Percentiles rank a stretch among this genome's conserved stretches.
Conservation (phyloP, 1,140 invertebrate genomes). For the Drosophila varians region DNA sequence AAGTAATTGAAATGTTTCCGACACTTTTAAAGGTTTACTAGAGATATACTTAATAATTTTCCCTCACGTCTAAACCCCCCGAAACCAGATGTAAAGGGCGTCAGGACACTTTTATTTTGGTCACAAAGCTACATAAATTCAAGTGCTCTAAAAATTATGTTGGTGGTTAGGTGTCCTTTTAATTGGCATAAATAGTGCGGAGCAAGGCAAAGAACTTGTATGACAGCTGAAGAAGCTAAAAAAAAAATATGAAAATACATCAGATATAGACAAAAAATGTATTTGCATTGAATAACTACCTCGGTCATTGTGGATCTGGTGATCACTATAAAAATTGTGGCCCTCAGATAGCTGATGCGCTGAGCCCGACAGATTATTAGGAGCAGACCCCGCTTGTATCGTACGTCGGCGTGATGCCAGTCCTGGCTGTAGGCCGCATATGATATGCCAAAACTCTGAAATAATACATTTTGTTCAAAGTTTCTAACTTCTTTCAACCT, state of each 20-base stretch:
- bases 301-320: slow-evolving; percentile 19
- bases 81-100: no score
- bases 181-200: slow-evolving; percentile 14
- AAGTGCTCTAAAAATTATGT: no score
- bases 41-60: no score
- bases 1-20: not conserved
- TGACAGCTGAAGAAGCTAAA: slow-evolving; percentile 16
- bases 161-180: not conserved
- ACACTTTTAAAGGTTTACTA: no score
- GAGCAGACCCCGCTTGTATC: slow-evolving; percentile 51
- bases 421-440: slow-evolving; percentile 60
- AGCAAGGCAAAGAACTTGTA: slow-evolving; percentile 31
- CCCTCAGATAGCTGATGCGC: slow-evolving; percentile 53
- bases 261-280: not conserved
- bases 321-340: slow-evolving; percentile 47
- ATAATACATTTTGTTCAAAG: not conserved
- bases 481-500: not conserved
- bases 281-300: not conserved
- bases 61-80: no score
- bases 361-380: slow-evolving; percentile 63
- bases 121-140: not conserved
- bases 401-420: slow-evolving; percentile 54
- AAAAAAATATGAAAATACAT: not conserved
- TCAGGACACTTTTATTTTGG: not conserved
- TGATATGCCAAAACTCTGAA: slow-evolving; percentile 56